These are phyloP conservation scores for Coenonympha glycerion DNA, from an alignment of 2,888 invertebrate species.

Conservation along the genomic window DNA sequence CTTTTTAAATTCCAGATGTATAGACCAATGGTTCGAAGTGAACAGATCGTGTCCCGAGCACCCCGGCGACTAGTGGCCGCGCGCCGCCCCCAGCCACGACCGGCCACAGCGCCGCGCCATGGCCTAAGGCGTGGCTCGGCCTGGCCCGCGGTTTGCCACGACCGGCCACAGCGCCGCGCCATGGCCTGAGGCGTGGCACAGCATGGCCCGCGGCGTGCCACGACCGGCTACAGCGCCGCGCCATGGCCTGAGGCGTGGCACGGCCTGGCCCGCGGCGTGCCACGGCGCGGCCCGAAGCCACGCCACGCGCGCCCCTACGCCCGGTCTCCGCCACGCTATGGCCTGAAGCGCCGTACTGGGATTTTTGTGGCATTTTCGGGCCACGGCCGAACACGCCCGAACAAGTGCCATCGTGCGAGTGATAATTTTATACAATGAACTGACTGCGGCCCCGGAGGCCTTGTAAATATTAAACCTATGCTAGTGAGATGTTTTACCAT, in stretches of 20 bases:
- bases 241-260: conserved; percentile 13
- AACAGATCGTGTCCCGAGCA: conserved; percentile 99
- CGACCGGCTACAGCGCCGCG: conserved; percentile 11
- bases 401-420: conserved; percentile 59
- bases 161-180: no score
- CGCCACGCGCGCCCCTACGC: conserved; percentile 11
- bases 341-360: conserved; percentile 4
- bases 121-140: no score
- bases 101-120: no score
- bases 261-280: conserved; percentile 75
- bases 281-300: conserved; percentile 83
- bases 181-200: no score
- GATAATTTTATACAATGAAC: conserved; percentile 68
- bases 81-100: conserved; percentile 18
- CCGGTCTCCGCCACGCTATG: conserved; percentile 14
- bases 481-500: conserved; percentile 73
- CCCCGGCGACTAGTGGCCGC: conserved; percentile 88
- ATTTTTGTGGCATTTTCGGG: conserved; percentile 1
- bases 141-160: no score
- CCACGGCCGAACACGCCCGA: conserved; percentile 18
- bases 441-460: conserved; percentile 58
- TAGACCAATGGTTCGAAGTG: conserved; percentile 99
- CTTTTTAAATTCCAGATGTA: conserved; percentile 85
- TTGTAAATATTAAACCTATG: conserved; percentile 67
- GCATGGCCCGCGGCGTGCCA: no score